Evolutionary conservation across 1,140 invertebrate genomes (phyloP), one percentile per base, ranked within the genome.

Genomic region (Thaumetopoea pityocampa): DNA sequence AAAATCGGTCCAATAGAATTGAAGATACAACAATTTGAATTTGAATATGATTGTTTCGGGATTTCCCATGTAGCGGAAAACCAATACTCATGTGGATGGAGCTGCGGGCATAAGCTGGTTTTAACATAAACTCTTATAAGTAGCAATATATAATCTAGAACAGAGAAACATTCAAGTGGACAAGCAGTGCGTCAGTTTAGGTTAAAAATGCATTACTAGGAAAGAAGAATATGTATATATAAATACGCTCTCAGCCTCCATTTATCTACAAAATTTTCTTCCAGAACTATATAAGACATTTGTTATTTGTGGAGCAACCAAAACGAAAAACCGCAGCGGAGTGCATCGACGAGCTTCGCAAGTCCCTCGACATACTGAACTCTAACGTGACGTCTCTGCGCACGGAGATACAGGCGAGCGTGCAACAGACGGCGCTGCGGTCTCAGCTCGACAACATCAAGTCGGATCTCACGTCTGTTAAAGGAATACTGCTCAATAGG

Each of bases 401-500:
- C 0, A 44, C 51, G 1, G 79, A 83, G 9, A 60, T 83, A 22
- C 67, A 74, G 22, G 38, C 60, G 0, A 51, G 46, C 0, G 55
- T 57, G 1, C 74, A 88, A 26, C 85, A 86, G 50, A 88, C 83
- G 51, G 73, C 85, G 14, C 56, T 89, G 29, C 71, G 87, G 9
- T 87, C 89, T 9, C 87, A 92, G 52, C 82, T 94, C 17, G 89
- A 89, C 58, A 89, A 90, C 43, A 85, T 94, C 42, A 92, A 93
- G 65, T 87, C 90, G 27, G 92, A 94, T 69, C 86, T 94, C 44
- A 87, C 91, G 47, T 92, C 91, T 52, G 88, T 94, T 18, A 94
- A 93, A 74, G 91, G 92, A 32, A 87, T 94, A 48, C 76, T 93
- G 26, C 74, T 94, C 12, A 92, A 91, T 62, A 91, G 92, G 91